phyloP scores from a whole-genome alignment of 2,113 vertebrate genomes.

The Ptychochromis oligacanthus region DNA sequence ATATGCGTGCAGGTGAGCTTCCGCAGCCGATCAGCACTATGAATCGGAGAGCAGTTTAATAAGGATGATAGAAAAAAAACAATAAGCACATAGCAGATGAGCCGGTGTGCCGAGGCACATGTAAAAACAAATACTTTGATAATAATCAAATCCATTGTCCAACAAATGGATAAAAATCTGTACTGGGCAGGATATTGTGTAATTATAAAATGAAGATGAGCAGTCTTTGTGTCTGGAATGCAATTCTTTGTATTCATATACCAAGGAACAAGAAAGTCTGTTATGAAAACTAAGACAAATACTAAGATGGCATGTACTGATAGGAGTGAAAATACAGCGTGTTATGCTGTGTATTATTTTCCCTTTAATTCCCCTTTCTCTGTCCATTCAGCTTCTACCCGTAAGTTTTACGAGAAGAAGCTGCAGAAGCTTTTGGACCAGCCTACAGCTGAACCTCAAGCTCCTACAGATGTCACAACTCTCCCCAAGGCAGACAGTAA shows the following conservation, averaged over 20 bases:
- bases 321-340: too few species aligned
- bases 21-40: not conserved
- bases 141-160: not conserved
- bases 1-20: not conserved
- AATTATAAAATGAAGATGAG: not conserved
- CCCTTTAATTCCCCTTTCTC: not conserved
- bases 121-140: not conserved
- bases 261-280: not conserved
- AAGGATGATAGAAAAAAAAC: not conserved
- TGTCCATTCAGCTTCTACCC: conserved; percentile 84
- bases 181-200: not conserved
- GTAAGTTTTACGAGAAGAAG: conserved; percentile 93
- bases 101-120: not conserved
- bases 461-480: conserved; percentile 77
- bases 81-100: not conserved
- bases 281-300: not conserved
- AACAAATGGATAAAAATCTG: not conserved
- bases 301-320: not conserved
- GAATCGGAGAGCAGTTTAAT: not conserved
- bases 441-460: conserved; percentile 75
- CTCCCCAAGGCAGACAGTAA: conserved; percentile 85
- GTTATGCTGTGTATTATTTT: not conserved
- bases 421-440: conserved; percentile 90
- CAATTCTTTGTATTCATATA: too few species aligned
- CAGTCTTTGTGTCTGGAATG: too few species aligned